Evolutionary conservation across 1,140 invertebrate genomes (phyloP).

Genomic region (Philopotamus ludificatus): DNA sequence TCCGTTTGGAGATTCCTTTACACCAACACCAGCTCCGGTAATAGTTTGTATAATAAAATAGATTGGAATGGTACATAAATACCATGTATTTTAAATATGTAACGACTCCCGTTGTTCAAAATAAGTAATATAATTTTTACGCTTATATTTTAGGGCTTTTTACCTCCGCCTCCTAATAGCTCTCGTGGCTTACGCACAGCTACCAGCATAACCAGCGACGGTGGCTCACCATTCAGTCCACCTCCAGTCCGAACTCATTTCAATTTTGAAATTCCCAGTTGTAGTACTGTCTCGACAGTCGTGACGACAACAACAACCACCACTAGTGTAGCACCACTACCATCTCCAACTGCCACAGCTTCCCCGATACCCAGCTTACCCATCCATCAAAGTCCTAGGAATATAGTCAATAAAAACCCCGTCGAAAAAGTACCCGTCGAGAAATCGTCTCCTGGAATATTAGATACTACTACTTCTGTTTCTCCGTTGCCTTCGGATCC

Average conservation of each 20-base stretch:
- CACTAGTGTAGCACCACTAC: slow-evolving; percentile 47
- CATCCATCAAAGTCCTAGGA: slow-evolving; percentile 47
- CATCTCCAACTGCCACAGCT: slow-evolving; percentile 49
- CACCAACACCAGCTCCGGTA: slow-evolving; percentile 59
- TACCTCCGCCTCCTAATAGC: slow-evolving; percentile 62
- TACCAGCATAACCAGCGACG: slow-evolving; percentile 33
- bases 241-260: slow-evolving; percentile 48
- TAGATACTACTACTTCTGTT: slow-evolving; percentile 7
- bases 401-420: slow-evolving; percentile 11
- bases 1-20: slow-evolving; percentile 81
- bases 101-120: slow-evolving; percentile 1
- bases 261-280: slow-evolving; percentile 45
- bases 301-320: slow-evolving; percentile 50
- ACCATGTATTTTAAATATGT: background rate
- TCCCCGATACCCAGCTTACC: slow-evolving; percentile 42
- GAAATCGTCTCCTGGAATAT: slow-evolving; percentile 16
- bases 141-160: slow-evolving; percentile 50
- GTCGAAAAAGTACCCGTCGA: slow-evolving; percentile 21
- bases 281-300: slow-evolving; percentile 43
- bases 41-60: slow-evolving; percentile 8
- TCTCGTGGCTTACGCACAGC: slow-evolving; percentile 45
- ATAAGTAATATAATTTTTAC: slow-evolving; percentile 44
- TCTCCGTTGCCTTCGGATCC: slow-evolving; percentile 11
- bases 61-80: background rate
- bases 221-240: slow-evolving; percentile 40